Evolutionary conservation across 2,113 vertebrate species (phyloP).

Genomic region (Hiodon alosoides): DNA sequence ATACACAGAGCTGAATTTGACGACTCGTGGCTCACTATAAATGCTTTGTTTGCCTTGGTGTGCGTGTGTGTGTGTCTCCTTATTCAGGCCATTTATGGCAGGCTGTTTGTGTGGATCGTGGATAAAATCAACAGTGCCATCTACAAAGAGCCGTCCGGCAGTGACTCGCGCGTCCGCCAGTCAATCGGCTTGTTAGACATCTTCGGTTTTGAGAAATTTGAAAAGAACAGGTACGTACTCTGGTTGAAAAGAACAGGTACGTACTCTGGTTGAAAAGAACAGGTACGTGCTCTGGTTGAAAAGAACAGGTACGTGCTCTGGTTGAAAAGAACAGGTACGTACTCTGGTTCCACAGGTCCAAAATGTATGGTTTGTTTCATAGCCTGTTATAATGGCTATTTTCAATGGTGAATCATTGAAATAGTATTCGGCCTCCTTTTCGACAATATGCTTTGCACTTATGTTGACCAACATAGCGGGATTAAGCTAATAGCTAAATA

Average conservation of each 20-base stretch:
- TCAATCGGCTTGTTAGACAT: conserved; percentile 91
- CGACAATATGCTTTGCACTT: no score
- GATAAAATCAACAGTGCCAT: conserved; percentile 81
- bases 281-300: neutral
- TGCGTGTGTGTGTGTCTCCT: conserved; percentile 16
- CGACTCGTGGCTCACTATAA: neutral
- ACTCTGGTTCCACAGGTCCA: no score
- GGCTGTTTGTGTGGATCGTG: conserved; percentile 82
- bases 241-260: neutral
- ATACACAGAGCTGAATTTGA: neutral
- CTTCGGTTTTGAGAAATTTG: conserved; percentile 96
- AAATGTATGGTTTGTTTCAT: no score
- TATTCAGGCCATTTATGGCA: conserved; percentile 62
- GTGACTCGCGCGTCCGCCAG: conserved; percentile 43
- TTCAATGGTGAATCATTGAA: no score
- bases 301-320: no score
- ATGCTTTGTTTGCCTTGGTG: neutral
- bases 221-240: conserved; percentile 74
- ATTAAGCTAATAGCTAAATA: no score
- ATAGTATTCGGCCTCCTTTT: no score
- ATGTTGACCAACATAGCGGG: no score
- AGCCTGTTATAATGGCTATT: no score
- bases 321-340: no score
- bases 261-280: neutral
- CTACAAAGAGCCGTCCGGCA: conserved; percentile 52